Percentiles rank a stretch among this genome's conserved stretches.
These are phyloP conservation scores for Helobdella robusta DNA, from an alignment of 2,888 invertebrate species.

Conservation along the genomic window DNA sequence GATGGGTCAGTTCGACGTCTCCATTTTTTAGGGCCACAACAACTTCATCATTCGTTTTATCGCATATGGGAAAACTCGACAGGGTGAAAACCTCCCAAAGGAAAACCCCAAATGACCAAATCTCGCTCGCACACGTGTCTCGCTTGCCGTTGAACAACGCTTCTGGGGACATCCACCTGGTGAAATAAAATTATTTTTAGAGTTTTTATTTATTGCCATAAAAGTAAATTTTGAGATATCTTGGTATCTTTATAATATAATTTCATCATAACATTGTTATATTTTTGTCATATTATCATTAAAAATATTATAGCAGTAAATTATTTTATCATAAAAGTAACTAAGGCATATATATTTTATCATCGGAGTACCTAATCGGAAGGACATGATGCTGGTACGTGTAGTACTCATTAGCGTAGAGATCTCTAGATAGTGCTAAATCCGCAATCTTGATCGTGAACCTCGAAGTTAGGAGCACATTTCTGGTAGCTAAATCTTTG, in stretches of 20 bases:
- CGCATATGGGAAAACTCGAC: conserved; percentile 67
- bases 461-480: conserved; percentile 72
- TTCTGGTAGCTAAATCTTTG: conserved; percentile 82
- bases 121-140: conserved; percentile 82
- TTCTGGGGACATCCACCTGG: conserved; percentile 71
- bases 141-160: conserved; percentile 74
- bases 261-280: no score
- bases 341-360: no score
- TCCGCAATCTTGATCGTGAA: conserved; percentile 73
- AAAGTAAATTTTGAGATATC: no score
- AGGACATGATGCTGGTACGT: conserved; percentile 8
- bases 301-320: no score
- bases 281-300: no score
- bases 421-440: conserved; percentile 23
- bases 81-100: conserved; percentile 79
- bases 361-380: conserved; percentile 14
- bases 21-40: conserved; percentile 30
- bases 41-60: conserved; percentile 67
- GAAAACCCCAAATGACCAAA: conserved; percentile 78
- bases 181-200: no score
- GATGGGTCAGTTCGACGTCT: conserved; percentile 35
- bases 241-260: no score
- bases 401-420: conserved; percentile 17
- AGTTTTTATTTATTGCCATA: no score
- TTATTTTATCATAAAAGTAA: no score